These are phyloP conservation scores for Periplaneta americana DNA, from an alignment of 1,140 invertebrate species.

Conservation along the genomic window DNA sequence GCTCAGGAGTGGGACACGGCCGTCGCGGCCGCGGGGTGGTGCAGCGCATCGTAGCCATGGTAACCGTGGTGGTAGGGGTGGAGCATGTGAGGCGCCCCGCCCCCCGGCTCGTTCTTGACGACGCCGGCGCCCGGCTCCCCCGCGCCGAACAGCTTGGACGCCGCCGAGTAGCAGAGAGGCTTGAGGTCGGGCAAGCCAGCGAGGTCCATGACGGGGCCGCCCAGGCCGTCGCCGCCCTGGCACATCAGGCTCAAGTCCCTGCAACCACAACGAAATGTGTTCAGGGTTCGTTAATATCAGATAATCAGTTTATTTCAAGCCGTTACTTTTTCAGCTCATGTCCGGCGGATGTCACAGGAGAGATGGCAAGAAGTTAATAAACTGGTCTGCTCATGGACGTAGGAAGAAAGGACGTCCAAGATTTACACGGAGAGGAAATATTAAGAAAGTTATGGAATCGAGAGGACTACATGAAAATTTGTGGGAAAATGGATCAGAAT, in stretches of 20 bases:
- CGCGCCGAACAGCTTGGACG: neutral
- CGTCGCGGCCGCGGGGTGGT: neutral
- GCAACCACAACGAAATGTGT: neutral
- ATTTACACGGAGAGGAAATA: too few species aligned
- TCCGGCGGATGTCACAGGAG: too few species aligned
- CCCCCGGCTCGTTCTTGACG: neutral
- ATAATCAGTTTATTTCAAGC: too few species aligned
- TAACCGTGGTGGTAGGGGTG: slow-evolving; percentile 15
- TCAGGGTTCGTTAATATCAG: too few species aligned
- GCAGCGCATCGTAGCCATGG: slow-evolving; percentile 12
- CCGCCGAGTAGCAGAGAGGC: slow-evolving; percentile 1
- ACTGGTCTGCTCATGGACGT: too few species aligned
- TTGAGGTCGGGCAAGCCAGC: neutral
- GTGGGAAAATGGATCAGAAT: too few species aligned
- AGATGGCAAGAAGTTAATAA: too few species aligned
- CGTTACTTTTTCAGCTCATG: too few species aligned
- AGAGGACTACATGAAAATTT: too few species aligned
- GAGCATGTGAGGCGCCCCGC: neutral
- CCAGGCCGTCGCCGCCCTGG: neutral
- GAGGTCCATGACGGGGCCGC: slow-evolving; percentile 2
- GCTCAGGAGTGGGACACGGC: slow-evolving; percentile 7
- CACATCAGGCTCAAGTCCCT: slow-evolving; percentile 3
- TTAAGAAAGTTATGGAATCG: too few species aligned
- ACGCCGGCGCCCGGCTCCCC: neutral
- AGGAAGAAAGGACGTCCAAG: too few species aligned